Evolutionary conservation across 2,888 invertebrate genomes (phyloP), one percentile per base, ranked within the genome.

Genomic region (Phengaris arion): DNA sequence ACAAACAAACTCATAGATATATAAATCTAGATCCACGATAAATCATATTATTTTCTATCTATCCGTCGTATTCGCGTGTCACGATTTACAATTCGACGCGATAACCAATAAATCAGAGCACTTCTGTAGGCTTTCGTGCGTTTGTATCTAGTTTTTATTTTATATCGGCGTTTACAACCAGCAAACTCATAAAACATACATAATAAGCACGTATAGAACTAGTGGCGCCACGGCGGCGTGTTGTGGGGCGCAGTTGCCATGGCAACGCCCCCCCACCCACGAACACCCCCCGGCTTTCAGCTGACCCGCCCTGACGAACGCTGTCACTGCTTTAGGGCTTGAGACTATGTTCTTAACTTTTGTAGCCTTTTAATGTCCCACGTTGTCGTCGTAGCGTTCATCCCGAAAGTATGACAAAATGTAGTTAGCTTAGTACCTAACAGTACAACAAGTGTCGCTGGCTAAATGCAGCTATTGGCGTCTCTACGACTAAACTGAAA

Each of bases 231-330:
- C 85, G 83, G 82, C 88, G 93, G 89, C 92, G 93, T 92, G 93
- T 93, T 92, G 91, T 91, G 88, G 91, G 91, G 90, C 89, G 85
- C 87, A 83, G 91, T 92, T 85, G 85, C 83, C 85, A 90, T 90
- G 86, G 84, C 82, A 82, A 92, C 90, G 79, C 82, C 80, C 82
- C 82, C 83, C 81, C 80, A 80, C 77, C 80, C 79, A 35, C 76
- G 76, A 75, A 74, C 78, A 78, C 82, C 79, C 86, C 82, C 83
- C 85, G 83, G 80, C 83, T 85, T 87, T 87, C 89, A 89, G 89
- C 90, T 92, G 92, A 92, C 92, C 92, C 91, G 91, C 90, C 91
- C 91, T 89, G 91, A 89, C 86, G 90, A 87, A 87, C 85, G 87
- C 87, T 90, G 89, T 86, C 89, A 88, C 85, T 87, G 83, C 79